A percentile compares a stretch with the other conserved stretches of the same genome.
These are phyloP conservation scores for Speoplatyrhinus poulsoni DNA, from an alignment of 2,113 vertebrate species.

Conservation along the genomic window DNA sequence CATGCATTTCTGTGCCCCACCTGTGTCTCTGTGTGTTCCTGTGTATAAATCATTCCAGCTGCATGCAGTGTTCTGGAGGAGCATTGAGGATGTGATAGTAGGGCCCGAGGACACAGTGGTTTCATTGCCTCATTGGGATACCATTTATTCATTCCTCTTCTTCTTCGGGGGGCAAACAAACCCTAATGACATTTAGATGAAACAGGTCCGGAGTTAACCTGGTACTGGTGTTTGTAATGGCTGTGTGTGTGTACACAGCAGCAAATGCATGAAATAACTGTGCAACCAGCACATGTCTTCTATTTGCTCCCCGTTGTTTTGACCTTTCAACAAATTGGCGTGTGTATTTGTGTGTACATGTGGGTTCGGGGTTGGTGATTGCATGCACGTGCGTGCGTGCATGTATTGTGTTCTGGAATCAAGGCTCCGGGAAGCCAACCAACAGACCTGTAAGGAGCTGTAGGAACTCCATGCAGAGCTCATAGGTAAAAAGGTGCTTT, in stretches of 20 bases:
- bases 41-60: not conserved
- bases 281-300: constrained; percentile 49
- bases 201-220: constrained; percentile 30
- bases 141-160: too few species aligned
- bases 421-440: too few species aligned
- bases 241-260: constrained; percentile 42
- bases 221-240: constrained; percentile 48
- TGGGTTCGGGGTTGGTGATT: not conserved
- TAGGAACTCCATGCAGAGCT: too few species aligned
- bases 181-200: constrained; percentile 20
- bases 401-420: not conserved
- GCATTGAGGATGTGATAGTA: constrained; percentile 8
- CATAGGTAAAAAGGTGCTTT: too few species aligned
- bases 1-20: not conserved
- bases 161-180: too few species aligned
- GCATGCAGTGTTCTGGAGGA: not conserved
- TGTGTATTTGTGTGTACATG: constrained; percentile 43
- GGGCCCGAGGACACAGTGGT: too few species aligned
- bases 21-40: not conserved
- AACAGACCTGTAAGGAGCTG: too few species aligned
- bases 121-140: too few species aligned
- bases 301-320: constrained; percentile 50
- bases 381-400: constrained; percentile 13
- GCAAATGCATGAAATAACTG: constrained; percentile 29
- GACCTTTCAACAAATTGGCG: constrained; percentile 60